Evolutionary conservation across 2,113 vertebrate genomes (phyloP), one percentile per base, ranked within the genome.

Genomic region (Passer domesticus): DNA sequence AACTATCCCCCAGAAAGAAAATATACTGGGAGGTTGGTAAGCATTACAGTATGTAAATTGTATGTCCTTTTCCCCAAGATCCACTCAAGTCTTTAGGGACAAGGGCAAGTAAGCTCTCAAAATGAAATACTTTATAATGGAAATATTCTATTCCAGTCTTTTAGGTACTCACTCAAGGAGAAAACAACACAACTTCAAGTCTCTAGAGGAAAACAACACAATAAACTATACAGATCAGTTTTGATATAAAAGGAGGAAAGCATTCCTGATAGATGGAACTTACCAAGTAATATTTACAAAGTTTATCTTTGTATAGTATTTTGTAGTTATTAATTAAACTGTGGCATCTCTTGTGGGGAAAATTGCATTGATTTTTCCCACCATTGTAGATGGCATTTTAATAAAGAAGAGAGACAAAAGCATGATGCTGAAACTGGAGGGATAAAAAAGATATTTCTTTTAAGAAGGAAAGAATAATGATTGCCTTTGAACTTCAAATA

Each of bases 301-400:
- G 20, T 60, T 86, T 88, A 60, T 56, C 44, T 88, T 90, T 67
- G 59, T 55, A 56, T 20, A 60, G 23, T 46, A 81, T 87, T 92
- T 88, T 74, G 68, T 70, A 88, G 55, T n/a, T 90, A 70, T 90
- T 94, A 95, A 96, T 90, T 94, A 88, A 92, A 56, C 44, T 44
- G 75, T 50, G 43, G 25, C 14, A 81, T 68, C 31, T 80, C 60
- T 94, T 96, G 39, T 33, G 81, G 13, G n/a, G 44, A 92, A 92
- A 93, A 90, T 13, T 47, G 27, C n/a, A 80, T 76, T 90, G 15
- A 75, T 94, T 94, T 94, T 83, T 70, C 27, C 60, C 50, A 74
- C 18, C 47, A 49, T 9, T 55, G 37, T 56, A 83, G 22, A 72
- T 37, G 63, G 25, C 17, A 70, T 79, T 94, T 92, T 59, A 92